Base-by-base conservation (phyloP, 2,888 invertebrate genomes). In the Diarsia dahlii region DNA sequence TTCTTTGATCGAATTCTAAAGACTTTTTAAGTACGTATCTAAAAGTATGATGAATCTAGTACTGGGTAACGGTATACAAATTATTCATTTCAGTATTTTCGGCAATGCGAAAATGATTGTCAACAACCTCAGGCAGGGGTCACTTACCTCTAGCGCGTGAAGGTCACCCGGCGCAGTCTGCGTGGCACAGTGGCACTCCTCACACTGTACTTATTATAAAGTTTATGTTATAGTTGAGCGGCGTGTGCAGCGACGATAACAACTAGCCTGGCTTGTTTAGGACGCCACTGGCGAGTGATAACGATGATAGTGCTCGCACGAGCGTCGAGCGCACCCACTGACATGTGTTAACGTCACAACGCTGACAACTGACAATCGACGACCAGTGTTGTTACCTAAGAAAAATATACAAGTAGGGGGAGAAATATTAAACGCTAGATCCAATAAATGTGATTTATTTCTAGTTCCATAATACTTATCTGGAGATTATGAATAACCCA, bases 391-490 rank as follows among this genome's bases (percentile, higher is more conserved):
- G 87, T 58, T 18, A 71, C 15, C n/a, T 73, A 74, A 69, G 34
- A 64, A 71, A 71, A 78, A 64, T 65, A 20, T 65, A 34, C 13
- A 15, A 70, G 18, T 23, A 3, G 48, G 60, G 62, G 13, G 48
- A 56, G 28, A 63, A 50, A 54, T 76, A 88, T 10, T 86, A 90
- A 90, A 92, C 75, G 45, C 71, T 58, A 52, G n/a, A 72, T 92
- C 93, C 93, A 93, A 92, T 95, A 95, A 94, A 94, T 94, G 93
- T 91, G 80, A 87, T 95, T 94, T 95, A 95, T 94, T 94, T 91
- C 93, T 94, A 94, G 89, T 91, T 88, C 80, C 90, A 88, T 93
- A 93, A 93, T 94, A 94, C 90, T 93, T 91, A 91, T 88, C 78
- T 86, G 90, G 93, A 93, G 92, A 93, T 93, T 93, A 92, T 91